Conservation (phyloP, 2,888 invertebrate species). For the Microplitis deprimator region DNA sequence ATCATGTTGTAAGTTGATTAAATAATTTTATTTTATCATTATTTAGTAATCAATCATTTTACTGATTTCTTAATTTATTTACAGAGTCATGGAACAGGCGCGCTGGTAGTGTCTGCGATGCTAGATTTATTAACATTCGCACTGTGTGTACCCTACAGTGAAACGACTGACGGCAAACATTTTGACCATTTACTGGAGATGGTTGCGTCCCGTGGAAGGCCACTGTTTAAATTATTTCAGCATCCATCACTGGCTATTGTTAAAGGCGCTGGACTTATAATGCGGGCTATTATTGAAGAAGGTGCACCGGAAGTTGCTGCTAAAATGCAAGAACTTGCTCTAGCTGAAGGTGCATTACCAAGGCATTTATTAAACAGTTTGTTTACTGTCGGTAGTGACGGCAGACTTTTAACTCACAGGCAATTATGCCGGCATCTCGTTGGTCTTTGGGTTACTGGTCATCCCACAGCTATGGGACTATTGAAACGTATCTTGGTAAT, state of each 20-base stretch:
- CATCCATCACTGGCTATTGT: conserved; percentile 98
- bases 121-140: conserved; percentile 98
- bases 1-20: conserved; percentile 84
- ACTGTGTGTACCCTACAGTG: conserved; percentile 98
- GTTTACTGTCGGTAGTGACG: conserved; percentile 86
- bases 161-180: conserved; percentile 97
- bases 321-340: conserved; percentile 94
- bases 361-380: conserved; percentile 92
- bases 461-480: conserved; percentile 90
- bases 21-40: not conserved
- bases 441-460: conserved; percentile 96
- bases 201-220: conserved; percentile 92
- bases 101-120: conserved; percentile 97
- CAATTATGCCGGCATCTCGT: conserved; percentile 96
- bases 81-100: conserved; percentile 93
- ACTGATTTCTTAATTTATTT: conserved; percentile 48
- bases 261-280: conserved; percentile 97
- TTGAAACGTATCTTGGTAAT: conserved; percentile 88
- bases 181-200: conserved; percentile 94
- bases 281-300: conserved; percentile 98
- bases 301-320: conserved; percentile 92
- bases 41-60: not conserved
- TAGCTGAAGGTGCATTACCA: conserved; percentile 96
- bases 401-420: conserved; percentile 85
- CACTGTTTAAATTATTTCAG: conserved; percentile 92